phyloP scores from a whole-genome alignment of 2,888 invertebrate species.

The Epirrita christyi region DNA sequence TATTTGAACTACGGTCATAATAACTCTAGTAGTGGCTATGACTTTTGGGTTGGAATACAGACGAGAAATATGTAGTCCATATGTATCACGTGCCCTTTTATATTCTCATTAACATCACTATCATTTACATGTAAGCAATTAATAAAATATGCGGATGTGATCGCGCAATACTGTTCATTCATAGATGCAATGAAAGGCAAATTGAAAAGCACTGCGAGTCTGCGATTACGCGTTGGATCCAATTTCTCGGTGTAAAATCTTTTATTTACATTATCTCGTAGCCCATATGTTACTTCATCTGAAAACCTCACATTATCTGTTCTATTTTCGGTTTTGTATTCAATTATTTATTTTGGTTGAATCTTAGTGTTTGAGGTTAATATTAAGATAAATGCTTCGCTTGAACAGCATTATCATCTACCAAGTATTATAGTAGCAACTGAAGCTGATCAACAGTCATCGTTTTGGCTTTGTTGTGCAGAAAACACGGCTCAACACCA shows the following conservation, averaged over 20 bases:
- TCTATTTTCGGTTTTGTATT: conserved; percentile 13
- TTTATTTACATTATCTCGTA: conserved; percentile 24
- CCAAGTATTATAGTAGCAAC: too few species aligned
- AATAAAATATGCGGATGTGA: conserved; percentile 38
- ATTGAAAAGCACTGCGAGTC: conserved; percentile 29
- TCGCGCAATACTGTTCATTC: conserved; percentile 34
- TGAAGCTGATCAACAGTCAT: too few species aligned
- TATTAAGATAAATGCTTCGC: too few species aligned
- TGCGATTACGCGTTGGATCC: conserved; percentile 24
- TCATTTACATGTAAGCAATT: conserved; percentile 29
- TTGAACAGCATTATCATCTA: too few species aligned
- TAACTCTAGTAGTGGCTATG: background rate
- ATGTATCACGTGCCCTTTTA: conserved; percentile 20
- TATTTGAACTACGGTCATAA: background rate
- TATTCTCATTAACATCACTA: conserved; percentile 28
- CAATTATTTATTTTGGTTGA: conserved; percentile 12
- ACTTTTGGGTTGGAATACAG: background rate
- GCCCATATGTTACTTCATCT: conserved; percentile 9
- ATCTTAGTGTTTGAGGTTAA: too few species aligned
- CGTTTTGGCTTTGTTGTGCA: too few species aligned
- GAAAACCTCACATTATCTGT: conserved; percentile 12
- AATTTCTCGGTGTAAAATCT: conserved; percentile 23
- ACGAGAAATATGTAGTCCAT: conserved; percentile 1
- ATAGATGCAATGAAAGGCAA: conserved; percentile 34
- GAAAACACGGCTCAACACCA: too few species aligned